Evolutionary conservation across 2,888 invertebrate genomes (phyloP).

Genomic region (Labia minor): DNA sequence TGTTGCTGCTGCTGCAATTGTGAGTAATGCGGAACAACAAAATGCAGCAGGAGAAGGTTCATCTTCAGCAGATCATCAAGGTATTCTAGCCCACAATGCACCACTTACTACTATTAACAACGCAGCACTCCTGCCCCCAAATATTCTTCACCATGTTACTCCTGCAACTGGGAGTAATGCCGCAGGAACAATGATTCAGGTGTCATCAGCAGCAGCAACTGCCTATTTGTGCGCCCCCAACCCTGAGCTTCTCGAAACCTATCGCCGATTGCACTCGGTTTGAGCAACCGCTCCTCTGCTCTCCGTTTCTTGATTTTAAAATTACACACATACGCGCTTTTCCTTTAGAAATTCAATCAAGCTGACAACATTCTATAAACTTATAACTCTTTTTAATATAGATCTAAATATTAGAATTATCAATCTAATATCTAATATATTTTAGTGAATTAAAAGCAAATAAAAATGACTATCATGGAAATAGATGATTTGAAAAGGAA

Average conservation of each 20-base stretch:
- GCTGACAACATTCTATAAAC: too few species aligned
- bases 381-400: too few species aligned
- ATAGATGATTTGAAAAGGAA: too few species aligned
- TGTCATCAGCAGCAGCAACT: constrained; percentile 22
- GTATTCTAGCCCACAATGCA: constrained; percentile 20
- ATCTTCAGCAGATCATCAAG: constrained; percentile 9
- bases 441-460: too few species aligned
- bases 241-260: constrained; percentile 24
- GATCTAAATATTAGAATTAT: too few species aligned
- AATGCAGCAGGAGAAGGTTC: constrained; percentile 15
- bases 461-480: too few species aligned
- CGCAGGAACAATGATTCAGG: constrained; percentile 22
- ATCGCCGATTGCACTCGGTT: constrained; percentile 24
- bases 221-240: constrained; percentile 24
- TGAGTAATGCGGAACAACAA: background rate
- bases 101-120: constrained; percentile 26
- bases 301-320: too few species aligned
- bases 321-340: background rate
- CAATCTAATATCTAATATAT: too few species aligned
- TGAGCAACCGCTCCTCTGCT: constrained; percentile 18
- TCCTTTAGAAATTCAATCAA: background rate
- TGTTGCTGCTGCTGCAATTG: background rate
- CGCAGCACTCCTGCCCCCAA: constrained; percentile 24
- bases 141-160: constrained; percentile 24
- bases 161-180: constrained; percentile 16